Evolutionary conservation across 2,888 invertebrate species (phyloP).

Genomic region (Cacoxenus indagator): DNA sequence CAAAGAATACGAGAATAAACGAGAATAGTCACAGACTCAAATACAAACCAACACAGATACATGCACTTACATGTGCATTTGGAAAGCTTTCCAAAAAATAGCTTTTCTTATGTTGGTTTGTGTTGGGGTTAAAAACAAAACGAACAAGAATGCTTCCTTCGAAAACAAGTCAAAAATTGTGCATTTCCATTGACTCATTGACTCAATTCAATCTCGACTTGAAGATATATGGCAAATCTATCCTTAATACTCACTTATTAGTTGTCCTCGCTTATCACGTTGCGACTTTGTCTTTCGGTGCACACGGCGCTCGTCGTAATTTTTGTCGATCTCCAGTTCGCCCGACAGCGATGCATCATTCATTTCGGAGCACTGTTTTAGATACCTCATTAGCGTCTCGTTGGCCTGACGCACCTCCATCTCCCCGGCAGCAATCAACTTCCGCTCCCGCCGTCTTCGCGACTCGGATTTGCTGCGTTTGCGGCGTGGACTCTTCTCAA

Average conservation of each 20-base stretch:
- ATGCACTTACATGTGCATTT: neutral
- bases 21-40: neutral
- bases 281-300: slow-evolving; percentile 71
- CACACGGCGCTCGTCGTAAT: slow-evolving; percentile 69
- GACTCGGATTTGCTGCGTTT: slow-evolving; percentile 72
- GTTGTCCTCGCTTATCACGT: slow-evolving; percentile 68
- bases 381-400: slow-evolving; percentile 70
- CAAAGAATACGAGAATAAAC: neutral
- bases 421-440: slow-evolving; percentile 70
- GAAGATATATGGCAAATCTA: slow-evolving; percentile 4
- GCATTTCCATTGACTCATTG: neutral
- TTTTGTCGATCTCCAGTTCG: slow-evolving; percentile 71
- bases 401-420: slow-evolving; percentile 71
- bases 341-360: slow-evolving; percentile 71
- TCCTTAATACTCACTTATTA: slow-evolving; percentile 63
- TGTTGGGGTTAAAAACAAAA: neutral
- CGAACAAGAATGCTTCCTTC: neutral
- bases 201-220: neutral
- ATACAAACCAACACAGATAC: neutral
- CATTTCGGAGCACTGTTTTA: slow-evolving; percentile 71
- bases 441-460: slow-evolving; percentile 68
- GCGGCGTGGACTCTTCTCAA: slow-evolving; percentile 70
- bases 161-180: neutral
- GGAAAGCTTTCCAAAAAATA: neutral
- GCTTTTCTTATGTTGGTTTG: neutral